A percentile compares a stretch with the other conserved stretches of the same genome.
Conservation (phyloP, 2,888 invertebrate species). For the Chironomus tentans region DNA sequence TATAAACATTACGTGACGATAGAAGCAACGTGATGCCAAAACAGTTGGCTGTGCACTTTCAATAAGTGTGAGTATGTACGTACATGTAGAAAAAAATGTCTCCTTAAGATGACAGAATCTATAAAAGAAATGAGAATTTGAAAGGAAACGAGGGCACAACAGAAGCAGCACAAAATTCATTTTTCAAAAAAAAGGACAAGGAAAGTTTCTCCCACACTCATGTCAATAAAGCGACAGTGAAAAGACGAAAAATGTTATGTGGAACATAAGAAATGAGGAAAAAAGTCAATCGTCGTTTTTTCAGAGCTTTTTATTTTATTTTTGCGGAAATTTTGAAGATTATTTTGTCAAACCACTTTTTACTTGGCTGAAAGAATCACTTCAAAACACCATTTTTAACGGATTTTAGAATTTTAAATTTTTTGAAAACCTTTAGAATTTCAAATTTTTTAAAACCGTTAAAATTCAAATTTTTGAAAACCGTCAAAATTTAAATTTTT, state of each 20-base stretch:
- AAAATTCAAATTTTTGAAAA: too few species aligned
- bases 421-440: too few species aligned
- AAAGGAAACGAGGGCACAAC: constrained; percentile 14
- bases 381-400: too few species aligned
- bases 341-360: too few species aligned
- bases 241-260: not conserved
- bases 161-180: not conserved
- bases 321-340: too few species aligned
- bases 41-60: not conserved
- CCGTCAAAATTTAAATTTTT: too few species aligned
- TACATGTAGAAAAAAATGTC: not conserved
- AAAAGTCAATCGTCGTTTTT: not conserved
- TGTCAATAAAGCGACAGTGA: not conserved
- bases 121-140: not conserved
- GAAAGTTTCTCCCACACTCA: not conserved
- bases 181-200: constrained; percentile 19
- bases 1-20: constrained; percentile 23
- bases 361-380: too few species aligned
- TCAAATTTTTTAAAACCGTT: too few species aligned
- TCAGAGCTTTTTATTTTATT: not conserved
- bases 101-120: constrained; percentile 11
- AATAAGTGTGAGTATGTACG: not conserved
- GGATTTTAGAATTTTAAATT: too few species aligned
- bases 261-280: not conserved
- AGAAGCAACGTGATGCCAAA: constrained; percentile 18